Evolutionary conservation across 2,888 invertebrate genomes (phyloP).

Genomic region (Cremastinae sp.): DNA sequence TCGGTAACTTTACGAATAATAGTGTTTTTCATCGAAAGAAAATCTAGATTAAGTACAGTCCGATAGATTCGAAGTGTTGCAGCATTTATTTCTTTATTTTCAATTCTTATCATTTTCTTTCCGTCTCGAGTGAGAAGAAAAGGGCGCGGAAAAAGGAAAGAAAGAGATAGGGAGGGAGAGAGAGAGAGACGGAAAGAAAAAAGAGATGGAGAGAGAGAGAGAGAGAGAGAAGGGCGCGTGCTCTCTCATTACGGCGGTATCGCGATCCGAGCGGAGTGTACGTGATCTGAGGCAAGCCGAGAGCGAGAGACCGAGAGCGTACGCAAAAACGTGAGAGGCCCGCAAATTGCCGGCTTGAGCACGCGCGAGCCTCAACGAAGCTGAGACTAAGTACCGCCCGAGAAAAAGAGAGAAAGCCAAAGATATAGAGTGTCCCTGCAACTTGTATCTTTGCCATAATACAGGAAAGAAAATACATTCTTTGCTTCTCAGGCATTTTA

Average conservation of each 20-base stretch:
- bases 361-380: constrained; percentile 62
- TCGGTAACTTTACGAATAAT: too few relatives aligned
- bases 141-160: too few relatives aligned
- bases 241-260: constrained; percentile 76
- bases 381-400: constrained; percentile 58
- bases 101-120: too few relatives aligned
- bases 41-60: too few relatives aligned
- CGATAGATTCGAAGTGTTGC: too few relatives aligned
- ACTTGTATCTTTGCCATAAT: constrained; percentile 43
- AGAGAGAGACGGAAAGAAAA: constrained; percentile 25
- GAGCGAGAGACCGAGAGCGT: constrained; percentile 64
- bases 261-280: constrained; percentile 69
- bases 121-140: too few relatives aligned
- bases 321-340: constrained; percentile 76
- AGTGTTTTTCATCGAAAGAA: too few relatives aligned
- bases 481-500: neutral
- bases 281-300: constrained; percentile 49
- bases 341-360: constrained; percentile 74
- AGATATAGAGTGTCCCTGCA: constrained; percentile 51
- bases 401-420: constrained; percentile 4
- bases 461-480: neutral
- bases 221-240: constrained; percentile 65
- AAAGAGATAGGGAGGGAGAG: too few relatives aligned
- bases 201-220: too few relatives aligned
- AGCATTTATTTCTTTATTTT: too few relatives aligned